A percentile compares a stretch with the other conserved stretches of the same genome.
Conservation (phyloP, 2,888 invertebrate genomes). For the Stenchaetothrips biformis region DNA sequence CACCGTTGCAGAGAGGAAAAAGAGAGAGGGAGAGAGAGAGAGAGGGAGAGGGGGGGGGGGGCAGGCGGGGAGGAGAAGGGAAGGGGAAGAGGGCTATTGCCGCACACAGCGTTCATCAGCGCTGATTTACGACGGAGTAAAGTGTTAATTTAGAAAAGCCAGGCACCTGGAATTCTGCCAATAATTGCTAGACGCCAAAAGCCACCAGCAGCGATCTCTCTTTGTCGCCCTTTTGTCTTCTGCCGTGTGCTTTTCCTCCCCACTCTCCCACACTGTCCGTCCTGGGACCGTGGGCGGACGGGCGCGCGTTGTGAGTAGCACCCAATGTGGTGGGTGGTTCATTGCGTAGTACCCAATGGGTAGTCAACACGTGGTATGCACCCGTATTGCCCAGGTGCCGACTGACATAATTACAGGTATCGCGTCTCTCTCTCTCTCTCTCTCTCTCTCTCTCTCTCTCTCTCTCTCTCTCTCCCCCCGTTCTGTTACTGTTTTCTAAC, state of each 20-base stretch:
- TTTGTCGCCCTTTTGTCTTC: not conserved
- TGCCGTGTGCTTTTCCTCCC: not conserved
- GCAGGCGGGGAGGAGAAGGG: not conserved
- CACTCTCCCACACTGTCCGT: not conserved
- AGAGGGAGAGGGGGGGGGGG: not conserved
- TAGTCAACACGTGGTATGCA: too few relatives aligned
- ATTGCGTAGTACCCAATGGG: too few relatives aligned
- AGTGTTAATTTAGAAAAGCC: constrained; percentile 19
- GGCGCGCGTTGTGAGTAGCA: too few relatives aligned
- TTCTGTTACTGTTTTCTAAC: not conserved
- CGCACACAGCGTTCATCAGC: not conserved
- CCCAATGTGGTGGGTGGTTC: too few relatives aligned
- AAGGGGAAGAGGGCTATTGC: not conserved
- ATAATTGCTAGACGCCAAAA: not conserved
- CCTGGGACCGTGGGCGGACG: not conserved
- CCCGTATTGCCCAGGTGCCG: too few relatives aligned
- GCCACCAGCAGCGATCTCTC: not conserved
- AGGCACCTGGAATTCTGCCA: not conserved
- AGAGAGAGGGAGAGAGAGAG: constrained; percentile 8
- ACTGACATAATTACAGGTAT: too few relatives aligned
- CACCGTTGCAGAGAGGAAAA: not conserved
- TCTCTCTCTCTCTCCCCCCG: not conserved
- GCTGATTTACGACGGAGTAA: not conserved
- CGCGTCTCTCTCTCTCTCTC: not conserved
- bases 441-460: not conserved